Evolutionary conservation across 2,888 invertebrate genomes (phyloP), one percentile per base, ranked within the genome.

Genomic region (Apamea crenata): DNA sequence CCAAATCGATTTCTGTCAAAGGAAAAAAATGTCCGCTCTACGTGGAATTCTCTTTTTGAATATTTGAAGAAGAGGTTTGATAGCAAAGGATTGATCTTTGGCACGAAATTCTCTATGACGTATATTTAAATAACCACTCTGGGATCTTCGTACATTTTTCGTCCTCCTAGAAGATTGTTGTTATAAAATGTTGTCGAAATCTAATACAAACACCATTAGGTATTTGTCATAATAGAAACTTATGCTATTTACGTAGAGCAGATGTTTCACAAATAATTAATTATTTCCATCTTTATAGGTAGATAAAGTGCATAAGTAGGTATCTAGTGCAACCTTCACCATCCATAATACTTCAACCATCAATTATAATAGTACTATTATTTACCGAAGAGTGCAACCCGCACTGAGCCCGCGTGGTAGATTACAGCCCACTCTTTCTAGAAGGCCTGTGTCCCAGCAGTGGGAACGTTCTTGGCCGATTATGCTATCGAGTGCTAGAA

Each of bases 1-100:
- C 80, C 72, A 85, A 84, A 89, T 88, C 77, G 87, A 78, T 81
- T 84, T 78, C 50, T 75, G 87, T 80, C 73, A 78, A 82, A 81
- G 80, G 78, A 78, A 87, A 86, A 87, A 84, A 83, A 81, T 71
- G 56, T 81, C 25, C 29, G 68, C 75, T 79, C 47, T 73, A 18
- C 40, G 7, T 68, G 18, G 44, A 53, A n/a, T 69, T 83, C 8
- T 63, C n/a, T 76, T 78, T 82, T 82, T 78, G 36, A 75, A 74
- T 82, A 69, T 85, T 81, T 65, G 32, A 32, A 29, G 25, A 25
- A 61, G 36, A n/a, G 25, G 7, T 66, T 18, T 44, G 4, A 29
- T 47, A 21, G 47, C 16, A 71, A 61, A 56, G 66, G 47, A 56
- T 83, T 78, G 56, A 50, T 69, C 68, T 73, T 79, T 69, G 50